Evolutionary conservation across 1,140 invertebrate species (phyloP).

Genomic region (Copidosoma floridanum): DNA sequence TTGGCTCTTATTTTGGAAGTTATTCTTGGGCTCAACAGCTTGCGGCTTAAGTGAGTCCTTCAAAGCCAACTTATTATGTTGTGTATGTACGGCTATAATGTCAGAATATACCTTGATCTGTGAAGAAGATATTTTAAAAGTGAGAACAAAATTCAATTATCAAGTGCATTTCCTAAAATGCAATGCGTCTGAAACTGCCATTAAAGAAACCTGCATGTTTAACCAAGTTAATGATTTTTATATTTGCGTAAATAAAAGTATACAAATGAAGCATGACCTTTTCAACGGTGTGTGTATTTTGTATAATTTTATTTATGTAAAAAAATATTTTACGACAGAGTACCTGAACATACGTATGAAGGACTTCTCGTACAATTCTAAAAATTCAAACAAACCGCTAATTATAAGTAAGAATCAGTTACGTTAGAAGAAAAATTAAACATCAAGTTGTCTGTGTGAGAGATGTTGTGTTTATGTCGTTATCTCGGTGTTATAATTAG

Average conservation of each 20-base stretch:
- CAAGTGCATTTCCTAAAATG: too few species aligned
- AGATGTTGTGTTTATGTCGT: slow-evolving; percentile 5
- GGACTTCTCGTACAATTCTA: neutral
- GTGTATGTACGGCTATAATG: too few species aligned
- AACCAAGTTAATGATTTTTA: slow-evolving; percentile 41
- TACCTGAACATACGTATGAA: neutral
- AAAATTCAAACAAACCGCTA: slow-evolving; percentile 8
- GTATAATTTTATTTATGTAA: neutral
- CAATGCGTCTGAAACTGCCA: neutral
- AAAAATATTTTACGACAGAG: neutral
- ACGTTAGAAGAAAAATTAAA: slow-evolving; percentile 11
- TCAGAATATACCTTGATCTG: too few species aligned
- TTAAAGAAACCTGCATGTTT: slow-evolving; percentile 41
- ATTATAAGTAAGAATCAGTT: too few species aligned
- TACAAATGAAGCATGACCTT: slow-evolving; percentile 28
- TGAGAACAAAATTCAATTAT: too few species aligned
- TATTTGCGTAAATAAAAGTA: slow-evolving; percentile 41
- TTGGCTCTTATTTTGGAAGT: too few species aligned
- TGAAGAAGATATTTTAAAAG: too few species aligned
- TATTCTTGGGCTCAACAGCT: too few species aligned
- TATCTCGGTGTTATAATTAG: slow-evolving; percentile 13
- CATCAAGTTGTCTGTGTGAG: neutral
- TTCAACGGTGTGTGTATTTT: slow-evolving; percentile 11
- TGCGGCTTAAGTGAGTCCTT: too few species aligned
- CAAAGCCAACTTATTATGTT: too few species aligned